phyloP scores from a whole-genome alignment of 2,113 vertebrate genomes.

The Nicator chloris region DNA sequence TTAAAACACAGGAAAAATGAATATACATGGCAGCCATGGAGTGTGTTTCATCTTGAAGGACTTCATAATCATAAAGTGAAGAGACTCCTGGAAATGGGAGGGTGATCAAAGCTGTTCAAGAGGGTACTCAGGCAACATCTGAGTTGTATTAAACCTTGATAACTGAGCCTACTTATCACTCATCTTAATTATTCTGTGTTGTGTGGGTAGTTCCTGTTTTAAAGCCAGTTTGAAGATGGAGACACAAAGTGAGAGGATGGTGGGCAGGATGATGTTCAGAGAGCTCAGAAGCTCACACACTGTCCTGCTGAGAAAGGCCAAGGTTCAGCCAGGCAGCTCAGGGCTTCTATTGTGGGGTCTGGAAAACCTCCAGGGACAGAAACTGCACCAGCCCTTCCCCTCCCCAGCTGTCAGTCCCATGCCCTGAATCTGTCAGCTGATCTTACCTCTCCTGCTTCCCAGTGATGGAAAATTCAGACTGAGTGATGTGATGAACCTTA shows the following conservation, averaged over 20 bases:
- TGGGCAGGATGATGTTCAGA: not conserved
- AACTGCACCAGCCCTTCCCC: not conserved
- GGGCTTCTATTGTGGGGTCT: not conserved
- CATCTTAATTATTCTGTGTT: not conserved
- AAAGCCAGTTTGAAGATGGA: not conserved
- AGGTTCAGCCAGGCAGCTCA: not conserved
- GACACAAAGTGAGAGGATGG: not conserved
- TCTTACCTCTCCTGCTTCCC: not conserved
- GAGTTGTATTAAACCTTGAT: not conserved
- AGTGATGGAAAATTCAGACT: constrained; percentile 3
- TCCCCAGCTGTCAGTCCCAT: not conserved
- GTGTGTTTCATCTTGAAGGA: constrained; percentile 20
- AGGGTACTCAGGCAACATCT: not conserved
- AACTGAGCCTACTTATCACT: not conserved
- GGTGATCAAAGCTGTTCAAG: constrained; percentile 47
- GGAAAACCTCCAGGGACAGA: not conserved
- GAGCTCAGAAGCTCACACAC: not conserved
- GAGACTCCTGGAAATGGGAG: not conserved
- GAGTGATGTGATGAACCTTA: constrained; percentile 13
- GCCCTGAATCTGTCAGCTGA: not conserved
- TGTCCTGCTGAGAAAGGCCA: not conserved
- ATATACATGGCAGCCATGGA: constrained; percentile 11
- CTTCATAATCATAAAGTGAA: not conserved
- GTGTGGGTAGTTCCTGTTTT: not conserved
- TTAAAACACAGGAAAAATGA: constrained; percentile 13